These are phyloP conservation scores for Diaphora mendica DNA, from an alignment of 2,888 invertebrate species.

Conservation along the genomic window DNA sequence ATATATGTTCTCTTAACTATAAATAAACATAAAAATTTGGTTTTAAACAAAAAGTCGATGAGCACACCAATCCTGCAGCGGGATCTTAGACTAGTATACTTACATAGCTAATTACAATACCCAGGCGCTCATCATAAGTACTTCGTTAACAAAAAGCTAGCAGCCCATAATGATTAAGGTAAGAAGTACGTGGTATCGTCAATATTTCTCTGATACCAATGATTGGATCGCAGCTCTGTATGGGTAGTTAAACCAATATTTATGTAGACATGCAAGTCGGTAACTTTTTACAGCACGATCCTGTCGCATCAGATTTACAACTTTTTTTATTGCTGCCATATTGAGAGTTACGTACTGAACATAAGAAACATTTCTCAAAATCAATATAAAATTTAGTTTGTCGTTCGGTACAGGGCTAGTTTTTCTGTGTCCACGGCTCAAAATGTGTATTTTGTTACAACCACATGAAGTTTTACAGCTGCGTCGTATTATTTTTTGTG, in stretches of 20 bases:
- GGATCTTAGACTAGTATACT: too few relatives aligned
- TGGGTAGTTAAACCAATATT: conserved; percentile 67
- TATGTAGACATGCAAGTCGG: conserved; percentile 74
- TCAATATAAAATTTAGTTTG: conserved; percentile 34
- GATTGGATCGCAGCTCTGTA: conserved; percentile 53
- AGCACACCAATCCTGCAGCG: too few relatives aligned
- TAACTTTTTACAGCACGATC: conserved; percentile 65
- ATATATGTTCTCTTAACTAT: too few relatives aligned
- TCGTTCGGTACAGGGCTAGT: conserved; percentile 52
- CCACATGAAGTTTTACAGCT: conserved; percentile 67
- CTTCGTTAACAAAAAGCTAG: conserved; percentile 32
- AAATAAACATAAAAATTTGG: too few relatives aligned
- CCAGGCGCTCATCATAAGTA: background rate
- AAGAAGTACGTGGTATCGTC: conserved; percentile 43
- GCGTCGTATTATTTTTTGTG: conserved; percentile 61
- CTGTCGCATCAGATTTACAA: conserved; percentile 58
- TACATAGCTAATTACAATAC: background rate
- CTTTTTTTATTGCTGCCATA: conserved; percentile 29
- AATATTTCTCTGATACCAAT: conserved; percentile 55
- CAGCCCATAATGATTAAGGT: conserved; percentile 31
- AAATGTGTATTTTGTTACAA: conserved; percentile 67
- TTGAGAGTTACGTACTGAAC: conserved; percentile 35
- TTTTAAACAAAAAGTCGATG: too few relatives aligned
- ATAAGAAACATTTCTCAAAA: conserved; percentile 46
- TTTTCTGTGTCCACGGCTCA: conserved; percentile 61